Conservation (phyloP, 1,140 invertebrate species). For the Leptinotarsa texana region DNA sequence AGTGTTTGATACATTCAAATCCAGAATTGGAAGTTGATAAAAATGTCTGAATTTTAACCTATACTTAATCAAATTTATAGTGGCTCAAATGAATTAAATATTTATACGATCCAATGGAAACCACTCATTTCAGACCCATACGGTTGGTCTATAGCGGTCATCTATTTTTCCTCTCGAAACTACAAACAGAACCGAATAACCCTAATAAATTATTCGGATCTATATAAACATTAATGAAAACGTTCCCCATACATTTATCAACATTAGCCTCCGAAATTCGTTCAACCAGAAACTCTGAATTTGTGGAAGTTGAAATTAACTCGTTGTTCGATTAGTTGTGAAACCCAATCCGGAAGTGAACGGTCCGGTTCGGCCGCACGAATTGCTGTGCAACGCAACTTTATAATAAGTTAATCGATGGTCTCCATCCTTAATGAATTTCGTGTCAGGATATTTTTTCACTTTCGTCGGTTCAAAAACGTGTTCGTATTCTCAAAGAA, state of each 20-base stretch:
- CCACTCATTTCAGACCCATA: too few relatives aligned
- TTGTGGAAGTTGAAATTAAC: slow-evolving; percentile 8
- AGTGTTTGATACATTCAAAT: too few relatives aligned
- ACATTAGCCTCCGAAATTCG: slow-evolving; percentile 2
- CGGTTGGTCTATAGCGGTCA: too few relatives aligned
- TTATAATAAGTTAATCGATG: slow-evolving; percentile 3
- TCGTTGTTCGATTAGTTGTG: slow-evolving; percentile 2
- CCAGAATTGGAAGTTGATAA: too few relatives aligned
- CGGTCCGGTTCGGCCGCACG: not conserved
- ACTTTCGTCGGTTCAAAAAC: too few relatives aligned
- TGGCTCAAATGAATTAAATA: too few relatives aligned
- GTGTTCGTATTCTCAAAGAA: too few relatives aligned
- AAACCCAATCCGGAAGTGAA: slow-evolving; percentile 1
- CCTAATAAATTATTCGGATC: not conserved
- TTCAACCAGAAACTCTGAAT: not conserved
- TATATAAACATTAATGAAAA: slow-evolving; percentile 4
- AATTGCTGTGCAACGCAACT: slow-evolving; percentile 3
- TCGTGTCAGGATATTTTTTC: not conserved
- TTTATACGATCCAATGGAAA: too few relatives aligned
- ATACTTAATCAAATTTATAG: too few relatives aligned
- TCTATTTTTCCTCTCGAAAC: not conserved
- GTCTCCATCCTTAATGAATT: not conserved
- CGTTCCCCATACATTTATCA: not conserved
- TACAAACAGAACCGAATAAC: not conserved
- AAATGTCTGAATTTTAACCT: too few relatives aligned